Evolutionary conservation across 2,113 vertebrate species (phyloP).

Genomic region (Zosterops borbonicus): DNA sequence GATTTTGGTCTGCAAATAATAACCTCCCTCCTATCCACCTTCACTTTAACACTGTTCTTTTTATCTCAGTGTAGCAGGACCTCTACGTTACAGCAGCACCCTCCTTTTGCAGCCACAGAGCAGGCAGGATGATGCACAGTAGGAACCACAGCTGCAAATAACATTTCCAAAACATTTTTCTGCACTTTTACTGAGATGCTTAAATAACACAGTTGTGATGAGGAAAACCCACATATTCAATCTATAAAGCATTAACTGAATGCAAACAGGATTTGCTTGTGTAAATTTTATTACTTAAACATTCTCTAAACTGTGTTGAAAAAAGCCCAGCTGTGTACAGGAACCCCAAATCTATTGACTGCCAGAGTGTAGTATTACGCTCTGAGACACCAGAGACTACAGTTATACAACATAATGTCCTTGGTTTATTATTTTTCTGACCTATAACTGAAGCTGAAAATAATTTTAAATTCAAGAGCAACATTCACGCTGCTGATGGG

Average conservation of each 20-base stretch:
- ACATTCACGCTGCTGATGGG: no score
- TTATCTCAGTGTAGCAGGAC: neutral
- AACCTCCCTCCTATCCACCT: neutral
- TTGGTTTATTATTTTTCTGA: constrained; percentile 1
- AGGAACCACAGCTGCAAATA: constrained; percentile 1
- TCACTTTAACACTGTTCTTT: neutral
- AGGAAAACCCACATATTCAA: neutral
- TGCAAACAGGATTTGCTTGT: neutral
- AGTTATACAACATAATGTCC: neutral
- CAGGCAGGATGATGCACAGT: neutral
- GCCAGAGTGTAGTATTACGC: neutral
- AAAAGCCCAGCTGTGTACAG: neutral
- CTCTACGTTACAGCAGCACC: neutral
- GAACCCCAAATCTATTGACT: neutral
- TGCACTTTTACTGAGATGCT: neutral
- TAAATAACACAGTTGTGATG: neutral
- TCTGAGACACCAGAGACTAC: neutral
- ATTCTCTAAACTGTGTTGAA: neutral
- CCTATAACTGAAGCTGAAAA: neutral
- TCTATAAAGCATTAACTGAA: neutral
- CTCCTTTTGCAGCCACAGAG: neutral
- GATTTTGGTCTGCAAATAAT: neutral
- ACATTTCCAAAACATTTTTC: neutral
- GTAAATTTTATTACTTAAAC: neutral
- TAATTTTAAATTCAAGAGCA: neutral